Base-by-base conservation (phyloP, 2,888 invertebrate species). In the Plemyria rubiginata region DNA sequence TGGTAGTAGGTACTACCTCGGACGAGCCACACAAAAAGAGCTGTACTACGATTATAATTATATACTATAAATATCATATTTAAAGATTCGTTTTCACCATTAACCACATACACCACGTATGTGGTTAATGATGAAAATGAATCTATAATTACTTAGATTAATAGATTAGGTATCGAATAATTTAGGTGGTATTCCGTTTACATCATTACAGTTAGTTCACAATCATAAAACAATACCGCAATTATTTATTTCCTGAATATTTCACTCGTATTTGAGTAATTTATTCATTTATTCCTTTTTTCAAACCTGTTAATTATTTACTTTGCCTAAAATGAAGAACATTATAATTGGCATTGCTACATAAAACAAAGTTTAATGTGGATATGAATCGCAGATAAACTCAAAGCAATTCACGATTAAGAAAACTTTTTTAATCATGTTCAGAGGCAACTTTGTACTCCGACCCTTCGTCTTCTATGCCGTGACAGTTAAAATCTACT, bases 401-500 rank as follows among this genome's bases (percentile, higher is more conserved):
- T 2, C 22, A 46, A 32, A 68, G 41, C 51, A 48, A 62, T 54
- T 50, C 49, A 43, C 65, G 63, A 54, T 62, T 55, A 53, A 52
- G 46, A 54, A 66, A 65, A 66, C 62, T 66, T 68, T 70, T 70
- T 68, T 66, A 67, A 70, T 68, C 68, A 56, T 63, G 61, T 63
- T 70, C 53, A 65, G 65, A 66, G 56, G 59, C 54, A 65, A 67
- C 48, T 67, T 57, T 64, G 64, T 57, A 57, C 46, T 62, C 40
- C 59, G 54, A 62, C 64, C 66, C 58, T 63, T 67, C 62, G 66
- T 64, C 51, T 64, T 60, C 40, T 62, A 15, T 76, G 53, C 40
- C 62, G 29, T 76, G 81, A 82, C 83, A 81, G 76, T 76, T 68
- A 81, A 80, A 81, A 80, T 74, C 74, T 70, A 76, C 76, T 79